Conservation (phyloP, 1,140 invertebrate genomes). For the Tetramorium parvispinum region DNA sequence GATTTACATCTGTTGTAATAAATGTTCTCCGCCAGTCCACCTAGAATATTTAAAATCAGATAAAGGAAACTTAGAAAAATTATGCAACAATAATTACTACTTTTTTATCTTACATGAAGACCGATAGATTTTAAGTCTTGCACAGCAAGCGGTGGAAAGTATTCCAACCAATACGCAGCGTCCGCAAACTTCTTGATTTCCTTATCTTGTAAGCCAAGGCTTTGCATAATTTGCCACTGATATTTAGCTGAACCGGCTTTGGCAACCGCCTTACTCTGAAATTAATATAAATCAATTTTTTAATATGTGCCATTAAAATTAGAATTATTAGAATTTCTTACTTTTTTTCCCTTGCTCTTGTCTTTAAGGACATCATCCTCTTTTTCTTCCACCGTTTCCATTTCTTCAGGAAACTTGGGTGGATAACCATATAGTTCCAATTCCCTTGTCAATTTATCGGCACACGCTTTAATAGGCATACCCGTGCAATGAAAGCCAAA, state of each 20-base stretch:
- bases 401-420: slow-evolving; percentile 93
- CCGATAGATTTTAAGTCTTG: slow-evolving; percentile 96
- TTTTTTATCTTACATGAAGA: slow-evolving; percentile 90
- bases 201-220: slow-evolving; percentile 94
- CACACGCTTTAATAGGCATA: slow-evolving; percentile 98
- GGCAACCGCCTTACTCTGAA: slow-evolving; percentile 97
- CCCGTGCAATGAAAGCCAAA: slow-evolving; percentile 99
- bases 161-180: slow-evolving; percentile 96
- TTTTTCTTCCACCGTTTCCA: slow-evolving; percentile 83
- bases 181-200: slow-evolving; percentile 98
- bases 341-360: slow-evolving; percentile 99
- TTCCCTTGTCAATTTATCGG: slow-evolving; percentile 98
- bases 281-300: slow-evolving; percentile 53
- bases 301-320: neutral
- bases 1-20: slow-evolving; percentile 99
- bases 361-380: slow-evolving; percentile 89
- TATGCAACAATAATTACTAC: neutral
- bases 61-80: neutral
- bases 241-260: slow-evolving; percentile 96
- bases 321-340: slow-evolving; percentile 76
- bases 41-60: slow-evolving; percentile 84
- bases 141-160: slow-evolving; percentile 97
- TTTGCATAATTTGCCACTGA: slow-evolving; percentile 99
- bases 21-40: slow-evolving; percentile 98
- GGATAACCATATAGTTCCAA: slow-evolving; percentile 97